Evolutionary conservation across 2,113 vertebrate species (phyloP).

Genomic region (Ondatra zibethicus): DNA sequence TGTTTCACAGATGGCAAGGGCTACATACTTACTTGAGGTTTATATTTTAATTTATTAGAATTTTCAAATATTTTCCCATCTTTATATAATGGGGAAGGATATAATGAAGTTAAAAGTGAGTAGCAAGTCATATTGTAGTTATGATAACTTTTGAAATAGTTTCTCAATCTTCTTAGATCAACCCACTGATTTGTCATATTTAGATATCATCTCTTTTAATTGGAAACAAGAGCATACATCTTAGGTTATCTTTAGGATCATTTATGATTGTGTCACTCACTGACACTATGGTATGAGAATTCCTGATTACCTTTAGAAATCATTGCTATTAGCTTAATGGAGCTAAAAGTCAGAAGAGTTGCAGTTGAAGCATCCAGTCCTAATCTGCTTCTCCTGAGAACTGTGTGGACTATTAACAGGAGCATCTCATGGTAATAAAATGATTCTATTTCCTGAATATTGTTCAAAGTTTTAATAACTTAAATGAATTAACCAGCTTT

Average conservation of each 20-base stretch:
- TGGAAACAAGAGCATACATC: neutral
- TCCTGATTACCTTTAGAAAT: neutral
- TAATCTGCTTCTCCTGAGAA: slow-evolving; percentile 22
- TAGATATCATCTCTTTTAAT: neutral
- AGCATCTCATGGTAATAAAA: slow-evolving; percentile 67
- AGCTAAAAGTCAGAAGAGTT: slow-evolving; percentile 22
- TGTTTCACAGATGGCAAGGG: neutral
- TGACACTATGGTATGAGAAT: neutral
- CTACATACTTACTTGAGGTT: neutral
- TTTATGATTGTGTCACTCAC: slow-evolving; percentile 16
- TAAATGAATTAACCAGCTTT: slow-evolving; percentile 76
- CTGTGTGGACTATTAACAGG: slow-evolving; percentile 35
- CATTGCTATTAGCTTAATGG: neutral
- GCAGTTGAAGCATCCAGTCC: neutral
- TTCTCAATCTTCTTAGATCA: neutral
- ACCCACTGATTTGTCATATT: neutral
- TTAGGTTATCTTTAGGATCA: neutral
- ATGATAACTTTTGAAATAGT: neutral
- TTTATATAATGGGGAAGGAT: neutral
- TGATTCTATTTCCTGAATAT: slow-evolving; percentile 57
- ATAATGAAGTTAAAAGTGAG: neutral
- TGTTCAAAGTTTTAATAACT: slow-evolving; percentile 76
- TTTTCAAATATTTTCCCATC: neutral
- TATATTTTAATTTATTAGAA: neutral
- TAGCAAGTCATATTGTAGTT: neutral